Percentiles rank a stretch among this genome's conserved stretches.
Conservation (phyloP, 1,140 invertebrate species). For the Hyposmocoma kahamanoa region DNA sequence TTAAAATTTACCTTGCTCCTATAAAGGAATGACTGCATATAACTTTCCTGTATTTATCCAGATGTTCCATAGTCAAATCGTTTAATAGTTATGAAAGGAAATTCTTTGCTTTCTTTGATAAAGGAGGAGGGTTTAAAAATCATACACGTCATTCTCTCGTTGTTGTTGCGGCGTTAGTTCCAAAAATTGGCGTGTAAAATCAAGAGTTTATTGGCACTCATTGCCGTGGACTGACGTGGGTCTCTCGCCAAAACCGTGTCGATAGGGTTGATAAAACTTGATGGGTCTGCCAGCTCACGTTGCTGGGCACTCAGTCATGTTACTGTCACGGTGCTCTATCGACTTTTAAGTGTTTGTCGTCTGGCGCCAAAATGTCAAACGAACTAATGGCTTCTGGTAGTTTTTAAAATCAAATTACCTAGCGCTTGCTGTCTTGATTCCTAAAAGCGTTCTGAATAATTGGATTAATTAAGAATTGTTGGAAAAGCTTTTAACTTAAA, state of each 20-base stretch:
- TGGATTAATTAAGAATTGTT: too few relatives aligned
- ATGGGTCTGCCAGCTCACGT: conserved; percentile 30
- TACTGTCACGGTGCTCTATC: conserved; percentile 35
- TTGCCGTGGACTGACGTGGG: conserved; percentile 28
- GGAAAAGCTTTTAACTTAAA: too few relatives aligned
- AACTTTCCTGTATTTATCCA: too few relatives aligned
- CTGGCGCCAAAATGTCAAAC: conserved; percentile 4
- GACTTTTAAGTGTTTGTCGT: conserved; percentile 28
- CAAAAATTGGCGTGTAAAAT: conserved; percentile 3
- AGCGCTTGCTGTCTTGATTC: too few relatives aligned
- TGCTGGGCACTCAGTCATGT: conserved; percentile 29
- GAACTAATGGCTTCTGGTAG: background rate
- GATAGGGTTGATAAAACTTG: conserved; percentile 65
- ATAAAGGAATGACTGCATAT: too few relatives aligned
- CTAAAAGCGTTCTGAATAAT: too few relatives aligned
- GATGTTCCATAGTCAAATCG: too few relatives aligned
- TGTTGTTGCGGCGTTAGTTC: conserved; percentile 8
- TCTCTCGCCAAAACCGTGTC: conserved; percentile 51
- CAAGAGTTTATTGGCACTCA: conserved; percentile 17
- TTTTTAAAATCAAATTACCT: background rate
- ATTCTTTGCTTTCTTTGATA: too few relatives aligned
- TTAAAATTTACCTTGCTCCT: too few relatives aligned
- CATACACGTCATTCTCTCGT: background rate
- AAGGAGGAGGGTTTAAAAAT: too few relatives aligned
- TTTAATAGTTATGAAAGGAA: too few relatives aligned